Evolutionary conservation across 1,140 invertebrate species (phyloP).

Genomic region (Ruditapes philippinarum): DNA sequence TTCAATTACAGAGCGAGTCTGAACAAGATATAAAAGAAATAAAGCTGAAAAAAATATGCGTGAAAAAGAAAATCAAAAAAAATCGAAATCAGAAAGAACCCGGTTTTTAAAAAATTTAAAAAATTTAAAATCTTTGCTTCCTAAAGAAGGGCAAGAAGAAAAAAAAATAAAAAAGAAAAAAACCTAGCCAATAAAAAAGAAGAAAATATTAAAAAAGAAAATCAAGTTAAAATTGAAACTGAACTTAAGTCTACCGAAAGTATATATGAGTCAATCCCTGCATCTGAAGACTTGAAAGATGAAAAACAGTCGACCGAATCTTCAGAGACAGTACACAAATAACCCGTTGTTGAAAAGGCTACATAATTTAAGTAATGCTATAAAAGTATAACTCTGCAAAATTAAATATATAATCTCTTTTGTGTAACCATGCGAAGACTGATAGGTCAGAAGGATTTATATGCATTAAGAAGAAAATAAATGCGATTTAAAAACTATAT

Average conservation of each 20-base stretch:
- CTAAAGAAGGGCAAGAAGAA: neutral
- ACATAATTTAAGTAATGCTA: neutral
- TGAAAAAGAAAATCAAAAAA: neutral
- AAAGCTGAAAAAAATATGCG: no score
- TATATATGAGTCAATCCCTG: conserved; percentile 5
- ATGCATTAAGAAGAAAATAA: no score
- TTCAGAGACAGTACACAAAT: neutral
- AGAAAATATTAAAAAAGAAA: neutral
- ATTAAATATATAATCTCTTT: no score
- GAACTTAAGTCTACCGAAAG: neutral
- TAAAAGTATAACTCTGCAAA: no score
- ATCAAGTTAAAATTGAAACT: conserved; percentile 5
- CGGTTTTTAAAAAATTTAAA: neutral
- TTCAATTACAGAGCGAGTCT: no score
- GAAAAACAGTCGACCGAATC: neutral
- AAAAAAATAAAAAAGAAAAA: neutral
- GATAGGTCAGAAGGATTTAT: no score
- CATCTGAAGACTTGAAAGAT: conserved; percentile 27
- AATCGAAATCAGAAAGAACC: neutral
- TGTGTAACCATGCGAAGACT: no score
- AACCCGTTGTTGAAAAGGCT: conserved; percentile 6
- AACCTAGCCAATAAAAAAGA: neutral
- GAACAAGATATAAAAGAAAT: neutral
- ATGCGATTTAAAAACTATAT: no score
- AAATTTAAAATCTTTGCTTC: neutral